phyloP scores from a whole-genome alignment of 2,888 invertebrate genomes.

The Caenorhabditis sp. region DNA sequence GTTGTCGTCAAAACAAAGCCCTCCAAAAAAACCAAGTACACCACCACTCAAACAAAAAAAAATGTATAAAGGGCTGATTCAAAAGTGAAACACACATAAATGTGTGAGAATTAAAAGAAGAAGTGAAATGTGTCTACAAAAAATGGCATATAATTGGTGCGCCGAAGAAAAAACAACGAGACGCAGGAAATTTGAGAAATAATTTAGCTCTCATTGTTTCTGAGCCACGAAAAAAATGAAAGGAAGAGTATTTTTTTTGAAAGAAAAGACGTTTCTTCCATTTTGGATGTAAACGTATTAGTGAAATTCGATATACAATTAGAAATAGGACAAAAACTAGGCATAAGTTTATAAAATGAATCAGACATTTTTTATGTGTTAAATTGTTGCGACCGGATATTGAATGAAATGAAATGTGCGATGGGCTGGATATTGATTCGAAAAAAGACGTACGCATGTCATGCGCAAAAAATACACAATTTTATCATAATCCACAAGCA shows the following conservation, averaged over 20 bases:
- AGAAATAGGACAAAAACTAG: neutral
- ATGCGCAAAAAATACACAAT: too few relatives aligned
- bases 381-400: neutral
- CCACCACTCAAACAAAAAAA: neutral
- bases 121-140: neutral
- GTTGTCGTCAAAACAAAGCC: neutral
- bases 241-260: neutral
- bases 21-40: neutral
- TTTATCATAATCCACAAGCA: too few relatives aligned
- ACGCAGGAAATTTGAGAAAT: neutral
- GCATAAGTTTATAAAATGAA: neutral
- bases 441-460: neutral
- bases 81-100: neutral
- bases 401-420: neutral
- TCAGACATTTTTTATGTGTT: neutral
- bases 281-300: neutral
- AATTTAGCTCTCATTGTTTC: neutral
- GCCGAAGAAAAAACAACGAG: neutral
- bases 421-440: neutral
- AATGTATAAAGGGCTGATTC: neutral
- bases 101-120: neutral
- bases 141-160: neutral
- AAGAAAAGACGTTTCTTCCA: neutral
- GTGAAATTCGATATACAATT: neutral
- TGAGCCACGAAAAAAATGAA: neutral